Evolutionary conservation across 2,113 vertebrate genomes (phyloP).

Genomic region (Paracanthobrama guichenoti): DNA sequence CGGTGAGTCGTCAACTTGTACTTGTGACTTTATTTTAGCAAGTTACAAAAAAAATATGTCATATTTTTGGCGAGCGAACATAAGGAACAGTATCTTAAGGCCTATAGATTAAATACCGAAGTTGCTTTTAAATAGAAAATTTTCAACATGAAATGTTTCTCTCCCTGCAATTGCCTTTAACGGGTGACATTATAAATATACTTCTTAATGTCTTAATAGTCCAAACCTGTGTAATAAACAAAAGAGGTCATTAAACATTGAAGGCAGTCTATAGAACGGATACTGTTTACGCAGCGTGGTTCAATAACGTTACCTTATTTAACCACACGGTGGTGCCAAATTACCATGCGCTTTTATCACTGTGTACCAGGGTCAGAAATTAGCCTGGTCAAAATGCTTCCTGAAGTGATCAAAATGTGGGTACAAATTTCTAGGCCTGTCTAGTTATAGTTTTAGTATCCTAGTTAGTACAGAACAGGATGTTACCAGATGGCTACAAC

Average conservation of each 20-base stretch:
- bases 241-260: conserved; percentile 14
- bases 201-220: neutral
- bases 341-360: neutral
- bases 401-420: neutral
- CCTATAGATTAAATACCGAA: no score
- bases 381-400: neutral
- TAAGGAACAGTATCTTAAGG: neutral
- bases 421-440: neutral
- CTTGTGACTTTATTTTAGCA: neutral
- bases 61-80: neutral
- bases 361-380: neutral
- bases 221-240: neutral
- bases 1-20: conserved; percentile 76
- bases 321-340: neutral
- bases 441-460: neutral
- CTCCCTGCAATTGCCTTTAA: neutral
- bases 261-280: neutral
- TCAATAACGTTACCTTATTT: neutral
- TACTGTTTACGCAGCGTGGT: neutral
- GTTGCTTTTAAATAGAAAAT: neutral
- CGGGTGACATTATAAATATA: neutral
- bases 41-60: neutral
- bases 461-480: neutral
- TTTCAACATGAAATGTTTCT: no score
- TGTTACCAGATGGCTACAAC: no score